phyloP scores from a whole-genome alignment of 2,888 invertebrate genomes.

The Neoaliturus tenellus region DNA sequence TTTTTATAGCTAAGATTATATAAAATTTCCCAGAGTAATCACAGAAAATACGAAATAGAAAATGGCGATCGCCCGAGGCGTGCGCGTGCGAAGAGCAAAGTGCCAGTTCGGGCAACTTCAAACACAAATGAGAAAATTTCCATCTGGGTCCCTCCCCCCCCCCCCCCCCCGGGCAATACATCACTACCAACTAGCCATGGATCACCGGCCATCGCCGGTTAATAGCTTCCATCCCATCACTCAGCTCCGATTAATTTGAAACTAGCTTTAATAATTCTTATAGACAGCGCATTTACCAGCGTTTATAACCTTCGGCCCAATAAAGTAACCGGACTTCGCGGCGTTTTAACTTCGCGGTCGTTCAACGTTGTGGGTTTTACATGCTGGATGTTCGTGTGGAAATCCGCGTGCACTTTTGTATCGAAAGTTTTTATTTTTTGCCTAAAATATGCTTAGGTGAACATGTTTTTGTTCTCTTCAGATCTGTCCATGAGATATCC shows the following conservation, averaged over 20 bases:
- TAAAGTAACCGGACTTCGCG: conserved; percentile 56
- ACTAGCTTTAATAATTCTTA: conserved; percentile 66
- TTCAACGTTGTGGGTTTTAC: neutral
- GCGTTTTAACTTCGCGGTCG: conserved; percentile 46
- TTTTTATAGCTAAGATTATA: too few species aligned
- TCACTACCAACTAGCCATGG: conserved; percentile 65
- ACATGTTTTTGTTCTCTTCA: too few species aligned
- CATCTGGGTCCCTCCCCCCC: conserved; percentile 28
- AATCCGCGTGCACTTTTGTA: too few species aligned
- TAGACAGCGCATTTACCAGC: conserved; percentile 66
- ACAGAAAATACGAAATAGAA: neutral
- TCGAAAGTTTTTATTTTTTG: too few species aligned
- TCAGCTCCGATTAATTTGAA: conserved; percentile 66
- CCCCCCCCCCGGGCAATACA: conserved; percentile 62
- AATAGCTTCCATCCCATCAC: conserved; percentile 66
- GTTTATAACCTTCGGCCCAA: conserved; percentile 61
- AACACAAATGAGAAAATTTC: conserved; percentile 56
- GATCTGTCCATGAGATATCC: too few species aligned
- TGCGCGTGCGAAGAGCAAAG: neutral
- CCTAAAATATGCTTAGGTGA: too few species aligned
- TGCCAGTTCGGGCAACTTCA: neutral
- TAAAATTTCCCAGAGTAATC: too few species aligned
- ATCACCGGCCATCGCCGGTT: conserved; percentile 62
- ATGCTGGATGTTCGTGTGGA: too few species aligned
- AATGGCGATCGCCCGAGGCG: neutral